Percentiles rank a stretch among this genome's conserved stretches.
These are phyloP conservation scores for Notolepis coatsorum DNA, from an alignment of 2,797 vertebrate species.

Conservation along the genomic window DNA sequence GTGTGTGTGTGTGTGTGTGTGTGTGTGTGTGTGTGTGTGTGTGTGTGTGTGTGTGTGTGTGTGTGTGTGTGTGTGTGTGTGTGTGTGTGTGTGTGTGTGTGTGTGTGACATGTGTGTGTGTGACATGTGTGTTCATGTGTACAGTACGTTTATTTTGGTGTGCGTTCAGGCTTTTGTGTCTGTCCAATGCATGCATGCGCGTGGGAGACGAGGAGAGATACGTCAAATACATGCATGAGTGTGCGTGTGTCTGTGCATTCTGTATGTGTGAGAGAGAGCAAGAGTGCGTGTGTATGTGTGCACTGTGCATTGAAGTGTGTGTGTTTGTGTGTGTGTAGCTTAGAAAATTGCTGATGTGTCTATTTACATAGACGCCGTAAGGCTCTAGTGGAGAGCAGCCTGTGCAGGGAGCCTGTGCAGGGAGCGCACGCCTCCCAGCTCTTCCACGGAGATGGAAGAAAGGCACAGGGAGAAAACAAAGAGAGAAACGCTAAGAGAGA, in stretches of 20 bases:
- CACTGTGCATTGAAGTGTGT: constrained; percentile 1
- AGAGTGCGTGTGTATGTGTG: neutral
- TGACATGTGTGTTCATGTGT: neutral
- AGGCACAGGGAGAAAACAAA: constrained; percentile 5
- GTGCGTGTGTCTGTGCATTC: neutral
- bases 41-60: neutral
- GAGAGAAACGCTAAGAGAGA: constrained; percentile 39
- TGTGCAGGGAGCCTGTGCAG: constrained; percentile 10
- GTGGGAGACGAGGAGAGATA: too few relatives aligned
- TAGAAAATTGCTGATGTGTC: constrained; percentile 33
- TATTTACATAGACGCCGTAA: constrained; percentile 28
- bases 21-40: constrained; percentile 4
- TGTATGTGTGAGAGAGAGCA: neutral
- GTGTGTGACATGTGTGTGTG: constrained; percentile 9
- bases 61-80: neutral
- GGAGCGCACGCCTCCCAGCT: constrained; percentile 40
- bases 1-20: neutral
- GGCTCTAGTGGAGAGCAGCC: constrained; percentile 23
- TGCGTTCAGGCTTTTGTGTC: too few relatives aligned
- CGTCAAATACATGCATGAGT: too few relatives aligned
- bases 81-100: neutral
- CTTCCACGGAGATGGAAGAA: constrained; percentile 28
- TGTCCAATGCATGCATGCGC: too few relatives aligned
- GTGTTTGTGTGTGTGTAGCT: neutral
- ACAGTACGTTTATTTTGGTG: too few relatives aligned